phyloP scores from a whole-genome alignment of 2,113 vertebrate genomes.

The Monopterus albus region DNA sequence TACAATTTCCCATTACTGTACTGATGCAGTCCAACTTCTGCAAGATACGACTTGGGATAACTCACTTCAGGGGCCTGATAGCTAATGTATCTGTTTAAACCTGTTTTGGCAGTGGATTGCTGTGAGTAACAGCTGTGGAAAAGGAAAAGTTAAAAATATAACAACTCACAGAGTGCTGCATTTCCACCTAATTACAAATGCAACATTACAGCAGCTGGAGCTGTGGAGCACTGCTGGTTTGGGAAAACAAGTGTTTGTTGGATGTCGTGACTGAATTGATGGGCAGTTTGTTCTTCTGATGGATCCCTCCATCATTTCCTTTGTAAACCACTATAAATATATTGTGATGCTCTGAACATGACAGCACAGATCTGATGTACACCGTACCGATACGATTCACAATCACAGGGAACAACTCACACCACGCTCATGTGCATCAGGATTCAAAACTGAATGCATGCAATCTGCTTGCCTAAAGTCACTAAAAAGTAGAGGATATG shows the following conservation, averaged over 20 bases:
- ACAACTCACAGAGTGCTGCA: background rate
- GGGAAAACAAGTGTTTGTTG: background rate
- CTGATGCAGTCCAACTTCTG: background rate
- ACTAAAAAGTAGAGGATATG: conserved; percentile 43
- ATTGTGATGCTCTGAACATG: conserved; percentile 36
- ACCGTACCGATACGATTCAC: conserved; percentile 60
- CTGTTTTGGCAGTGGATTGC: conserved; percentile 22
- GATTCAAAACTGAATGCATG: conserved; percentile 55
- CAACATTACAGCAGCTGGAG: conserved; percentile 25
- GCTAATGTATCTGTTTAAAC: background rate
- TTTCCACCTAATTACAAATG: conserved; percentile 1
- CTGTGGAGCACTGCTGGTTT: background rate
- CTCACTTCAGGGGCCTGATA: background rate
- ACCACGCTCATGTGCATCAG: conserved; percentile 62
- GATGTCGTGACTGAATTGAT: conserved; percentile 15
- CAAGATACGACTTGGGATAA: background rate
- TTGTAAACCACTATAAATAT: conserved; percentile 24
- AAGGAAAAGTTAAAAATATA: background rate
- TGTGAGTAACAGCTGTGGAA: background rate
- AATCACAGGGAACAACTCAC: conserved; percentile 60
- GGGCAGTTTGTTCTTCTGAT: background rate
- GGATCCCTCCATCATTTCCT: conserved; percentile 6
- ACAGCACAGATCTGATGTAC: conserved; percentile 48
- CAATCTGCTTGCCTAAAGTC: conserved; percentile 55
- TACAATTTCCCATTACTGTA: too few species aligned